Base-by-base conservation (phyloP, 2,797 vertebrate genomes). In the Malurus splendens region DNA sequence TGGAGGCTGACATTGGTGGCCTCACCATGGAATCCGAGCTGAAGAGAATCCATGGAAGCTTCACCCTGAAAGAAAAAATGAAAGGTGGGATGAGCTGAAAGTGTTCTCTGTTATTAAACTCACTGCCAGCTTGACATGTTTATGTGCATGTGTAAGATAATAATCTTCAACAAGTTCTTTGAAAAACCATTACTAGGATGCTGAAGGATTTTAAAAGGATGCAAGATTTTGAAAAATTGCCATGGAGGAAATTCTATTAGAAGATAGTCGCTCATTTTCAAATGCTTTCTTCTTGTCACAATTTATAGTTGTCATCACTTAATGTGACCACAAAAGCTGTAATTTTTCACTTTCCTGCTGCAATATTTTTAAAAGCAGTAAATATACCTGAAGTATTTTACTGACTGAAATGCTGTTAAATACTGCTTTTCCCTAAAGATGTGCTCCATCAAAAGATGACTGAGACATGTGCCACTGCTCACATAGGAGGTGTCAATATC, bases 391-490 rank as follows among this genome's bases (percentile, higher is more conserved):
- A 60, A 61, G 13, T 51, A 32, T 72, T 76, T 56, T 44, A 30
- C 22, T 66, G 54, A 78, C 64, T 64, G 20, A 68, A 60, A 45
- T 67, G 28, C 30, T 61, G 11, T 94, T 90, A n/a, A 60, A n/a
- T 57, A 12, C 13, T 80, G 85, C 77, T 90, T 90, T 94, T 73
- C 16, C 62, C 90, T 94, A 71, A 93, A 99, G 99, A 99, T 96
- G 98, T 99, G 64, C 97, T 99, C n/a, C 99, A 99, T 95, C 99
- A 99, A 94, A 99, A 99, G 95, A 99, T 99, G 99, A 99, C 99
- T 0, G 99, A 99, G 95, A 99, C 99, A 0, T 99, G 99, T 92
- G 99, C 99, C 18, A 99, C 99, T 6, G 98, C 98, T 96, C 99
- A 99, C 90, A 99, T 99, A 60, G 99, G 99, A 90, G 99, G 99